Evolutionary conservation across 2,888 invertebrate species (phyloP), one percentile per base, ranked within the genome.

Genomic region (Chrysolina haemoptera): DNA sequence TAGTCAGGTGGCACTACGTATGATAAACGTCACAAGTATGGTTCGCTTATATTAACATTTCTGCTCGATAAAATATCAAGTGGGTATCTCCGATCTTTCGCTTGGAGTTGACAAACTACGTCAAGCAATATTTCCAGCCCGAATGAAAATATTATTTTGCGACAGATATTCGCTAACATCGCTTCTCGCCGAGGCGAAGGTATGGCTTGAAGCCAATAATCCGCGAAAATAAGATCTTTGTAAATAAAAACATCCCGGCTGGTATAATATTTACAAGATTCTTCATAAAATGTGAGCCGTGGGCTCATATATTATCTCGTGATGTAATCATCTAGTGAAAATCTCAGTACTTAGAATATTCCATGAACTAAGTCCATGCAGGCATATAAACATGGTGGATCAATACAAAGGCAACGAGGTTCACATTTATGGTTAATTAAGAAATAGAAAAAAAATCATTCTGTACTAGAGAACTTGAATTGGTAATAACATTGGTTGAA

Each of bases 121-220:
- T 59, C 59, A 59, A 59, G 59, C 59, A 59, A 59, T 59, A 59
- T 59, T 27, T 35, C 53, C 59, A 59, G 59, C 59, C 5, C 59
- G 59, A 59, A 59, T 59, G 59, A 27, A 59, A 59, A 59, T 59
- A 59, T 59, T 59, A 59, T 59, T 35, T 59, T n/a, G 59, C 35
- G 59, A 59, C 59, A 59, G 35, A 55, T 27, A 27, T 59, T 59
- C 59, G 59, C 59, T 22, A 35, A 59, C 35, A 59, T 59, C 35
- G 20, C 18, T 14, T 6, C 53, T 11, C 20, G 18, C 18, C 53
- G 11, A 18, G 10, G 12, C 59, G 35, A 35, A n/a, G 35, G 59
- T 59, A 59, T 59, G 59, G 59, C 59, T 59, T 59, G n/a, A 8
- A 59, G 59, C 59, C 59, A 59, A 50, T 18, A 50, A 50, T n/a